Base-by-base conservation (phyloP, 2,797 vertebrate genomes). In the Brachymystax lenok region DNA sequence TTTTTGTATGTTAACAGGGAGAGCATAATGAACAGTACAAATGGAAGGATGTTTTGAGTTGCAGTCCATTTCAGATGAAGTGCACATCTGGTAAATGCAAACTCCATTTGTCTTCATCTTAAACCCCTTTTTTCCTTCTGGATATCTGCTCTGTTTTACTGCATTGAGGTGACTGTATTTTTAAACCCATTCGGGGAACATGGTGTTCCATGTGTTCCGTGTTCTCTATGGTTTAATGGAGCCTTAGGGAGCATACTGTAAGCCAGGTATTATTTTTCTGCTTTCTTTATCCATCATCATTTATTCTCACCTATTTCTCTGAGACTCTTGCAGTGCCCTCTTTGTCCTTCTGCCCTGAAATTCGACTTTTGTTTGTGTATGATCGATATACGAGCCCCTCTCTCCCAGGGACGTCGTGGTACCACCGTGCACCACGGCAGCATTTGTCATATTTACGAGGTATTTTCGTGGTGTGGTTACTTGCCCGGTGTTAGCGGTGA, bases 361-460 rank as follows among this genome's bases (percentile, higher is more conserved):
- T 85, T 81, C 84, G 83, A 85, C 83, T 86, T 80, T 74, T 88
- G 86, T 92, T 88, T 91, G 89, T 83, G 85, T 86, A 85, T 91
- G 88, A 89, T 88, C 82, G 80, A 88, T 92, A 91, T 90, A 86
- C 79, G 77, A 76, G 72, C 79, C 76, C 10, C 46, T 83, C 82
- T 76, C 85, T 84, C 75, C 19, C 74, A 46, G 40, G 40, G 40
- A 46, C 35, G 69, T 51, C 74, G 78, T 71, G 59, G 76, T 75
- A 80, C 82, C 77, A 80, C 84, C 73, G 82, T 71, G 78, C 80
- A 63, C 80, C 46, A 74, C 77, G 17, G 81, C 69, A 14, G 81
- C 88, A 86, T 92, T 83, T 87, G 83, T 87, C 93, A 92, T 88
- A 87, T 93, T 92, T 91, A 93, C 81, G 83, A 87, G 75, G 64